Evolutionary conservation across 2,888 invertebrate genomes (phyloP).

Genomic region (Ophioninae sp.): DNA sequence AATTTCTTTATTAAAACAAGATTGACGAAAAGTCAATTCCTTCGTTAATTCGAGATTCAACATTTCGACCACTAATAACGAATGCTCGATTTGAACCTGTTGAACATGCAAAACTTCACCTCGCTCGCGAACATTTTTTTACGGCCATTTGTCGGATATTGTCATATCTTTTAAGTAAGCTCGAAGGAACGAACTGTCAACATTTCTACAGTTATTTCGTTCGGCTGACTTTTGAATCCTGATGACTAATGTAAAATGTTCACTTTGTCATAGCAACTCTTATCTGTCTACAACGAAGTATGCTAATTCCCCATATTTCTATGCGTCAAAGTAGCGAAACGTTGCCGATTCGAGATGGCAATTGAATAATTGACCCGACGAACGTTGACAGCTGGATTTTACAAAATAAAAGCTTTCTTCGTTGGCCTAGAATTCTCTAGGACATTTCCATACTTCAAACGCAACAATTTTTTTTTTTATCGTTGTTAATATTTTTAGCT

Average conservation of each 20-base stretch:
- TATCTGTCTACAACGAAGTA: neutral
- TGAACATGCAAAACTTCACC: neutral
- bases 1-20: no score
- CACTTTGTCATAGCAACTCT: neutral
- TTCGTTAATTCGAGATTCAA: neutral
- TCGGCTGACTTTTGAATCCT: neutral
- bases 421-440: no score
- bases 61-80: no score
- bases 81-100: neutral
- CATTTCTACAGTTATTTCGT: neutral
- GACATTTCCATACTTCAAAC: no score
- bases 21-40: no score
- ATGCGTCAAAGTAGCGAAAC: neutral
- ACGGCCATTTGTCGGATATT: neutral
- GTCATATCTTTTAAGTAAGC: neutral
- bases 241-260: neutral
- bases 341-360: neutral
- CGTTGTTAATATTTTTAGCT: no score
- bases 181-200: neutral
- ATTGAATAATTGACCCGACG: neutral
- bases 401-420: no score
- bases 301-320: neutral
- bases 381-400: no score
- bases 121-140: neutral
- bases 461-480: no score